Conservation (phyloP, 2,888 invertebrate species). For the Lottia gigantea region DNA sequence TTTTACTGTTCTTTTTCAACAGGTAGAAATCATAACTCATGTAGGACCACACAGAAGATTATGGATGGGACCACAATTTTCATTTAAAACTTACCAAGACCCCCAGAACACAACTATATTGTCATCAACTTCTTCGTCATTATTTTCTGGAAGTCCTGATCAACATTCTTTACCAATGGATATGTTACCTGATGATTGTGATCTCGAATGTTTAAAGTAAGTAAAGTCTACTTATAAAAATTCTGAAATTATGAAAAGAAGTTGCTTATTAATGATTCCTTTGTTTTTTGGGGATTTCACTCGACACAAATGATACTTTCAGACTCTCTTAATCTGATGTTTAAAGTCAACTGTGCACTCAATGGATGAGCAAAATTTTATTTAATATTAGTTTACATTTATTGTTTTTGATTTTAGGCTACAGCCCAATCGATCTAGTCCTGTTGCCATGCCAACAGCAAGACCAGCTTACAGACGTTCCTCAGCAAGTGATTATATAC, state of each 20-base stretch:
- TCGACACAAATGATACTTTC: too few species aligned
- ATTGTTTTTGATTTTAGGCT: conserved; percentile 35
- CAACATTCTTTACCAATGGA: conserved; percentile 59
- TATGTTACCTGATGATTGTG: conserved; percentile 64
- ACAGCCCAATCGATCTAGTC: conserved; percentile 82
- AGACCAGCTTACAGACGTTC: conserved; percentile 56
- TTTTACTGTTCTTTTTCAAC: conserved; percentile 17
- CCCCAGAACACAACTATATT: conserved; percentile 66
- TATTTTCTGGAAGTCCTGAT: conserved; percentile 67
- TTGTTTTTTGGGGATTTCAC: too few species aligned
- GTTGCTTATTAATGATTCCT: too few species aligned
- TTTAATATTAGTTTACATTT: not conserved
- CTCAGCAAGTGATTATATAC: conserved; percentile 51
- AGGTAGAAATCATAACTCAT: conserved; percentile 97
- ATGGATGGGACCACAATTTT: conserved; percentile 99
- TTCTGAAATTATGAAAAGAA: too few species aligned
- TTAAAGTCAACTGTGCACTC: too few species aligned
- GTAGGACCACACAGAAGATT: conserved; percentile 90
- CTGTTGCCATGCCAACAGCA: conserved; percentile 86
- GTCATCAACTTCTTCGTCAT: conserved; percentile 66
- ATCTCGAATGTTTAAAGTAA: conserved; percentile 67
- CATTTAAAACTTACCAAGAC: conserved; percentile 86
- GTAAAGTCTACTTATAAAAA: conserved; percentile 17
- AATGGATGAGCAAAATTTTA: too few species aligned
- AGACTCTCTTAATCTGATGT: too few species aligned